Conservation (phyloP, 2,888 invertebrate species). For the Cephus spinipes region DNA sequence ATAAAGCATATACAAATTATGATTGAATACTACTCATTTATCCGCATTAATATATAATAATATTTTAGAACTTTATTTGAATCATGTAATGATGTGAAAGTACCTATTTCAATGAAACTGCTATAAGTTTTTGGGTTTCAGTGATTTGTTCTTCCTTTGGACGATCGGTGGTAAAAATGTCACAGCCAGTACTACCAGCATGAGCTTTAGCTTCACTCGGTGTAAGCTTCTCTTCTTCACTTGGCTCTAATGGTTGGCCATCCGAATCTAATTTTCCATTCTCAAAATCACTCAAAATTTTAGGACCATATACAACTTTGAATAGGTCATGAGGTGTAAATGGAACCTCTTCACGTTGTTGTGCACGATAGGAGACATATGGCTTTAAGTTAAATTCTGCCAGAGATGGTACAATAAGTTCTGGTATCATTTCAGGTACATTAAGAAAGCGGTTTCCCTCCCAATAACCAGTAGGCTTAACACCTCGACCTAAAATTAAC, state of each 20-base stretch:
- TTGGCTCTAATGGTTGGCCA: constrained; percentile 79
- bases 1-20: constrained; percentile 45
- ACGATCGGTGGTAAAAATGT: constrained; percentile 72
- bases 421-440: constrained; percentile 91
- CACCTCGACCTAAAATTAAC: constrained; percentile 73
- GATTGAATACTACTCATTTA: background rate
- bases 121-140: background rate
- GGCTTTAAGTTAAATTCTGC: constrained; percentile 87
- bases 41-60: background rate
- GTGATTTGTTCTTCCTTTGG: background rate
- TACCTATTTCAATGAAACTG: background rate
- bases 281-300: constrained; percentile 82
- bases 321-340: constrained; percentile 89
- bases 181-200: constrained; percentile 84
- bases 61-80: background rate
- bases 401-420: constrained; percentile 92
- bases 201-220: constrained; percentile 77
- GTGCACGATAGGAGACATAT: constrained; percentile 89
- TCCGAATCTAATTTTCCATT: constrained; percentile 77
- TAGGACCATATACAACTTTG: constrained; percentile 81
- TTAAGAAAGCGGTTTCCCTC: constrained; percentile 71
- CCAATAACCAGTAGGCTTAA: constrained; percentile 73
- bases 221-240: constrained; percentile 77
- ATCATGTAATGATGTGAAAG: background rate
- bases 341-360: constrained; percentile 79